Percentiles rank a stretch among this genome's conserved stretches.
Evolutionary conservation across 2,797 vertebrate genomes (phyloP).

Genomic region (Menidia menidia): DNA sequence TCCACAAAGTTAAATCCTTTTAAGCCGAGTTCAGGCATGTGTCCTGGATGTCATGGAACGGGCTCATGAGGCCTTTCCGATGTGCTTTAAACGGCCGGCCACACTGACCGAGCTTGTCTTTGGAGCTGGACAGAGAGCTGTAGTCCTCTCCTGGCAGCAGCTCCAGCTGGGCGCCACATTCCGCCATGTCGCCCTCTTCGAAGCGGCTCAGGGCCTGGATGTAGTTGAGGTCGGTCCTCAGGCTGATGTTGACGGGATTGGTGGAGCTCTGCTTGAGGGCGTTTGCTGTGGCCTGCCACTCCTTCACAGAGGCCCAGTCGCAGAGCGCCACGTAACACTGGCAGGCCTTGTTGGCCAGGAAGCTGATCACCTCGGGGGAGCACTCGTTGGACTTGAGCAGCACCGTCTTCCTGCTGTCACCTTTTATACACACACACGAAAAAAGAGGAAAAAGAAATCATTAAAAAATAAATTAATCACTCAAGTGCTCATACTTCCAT

Average conservation of each 20-base stretch:
- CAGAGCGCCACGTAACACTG: conserved; percentile 95
- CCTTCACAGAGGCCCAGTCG: conserved; percentile 94
- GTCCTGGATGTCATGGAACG: background rate
- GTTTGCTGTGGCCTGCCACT: conserved; percentile 92
- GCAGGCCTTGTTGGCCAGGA: conserved; percentile 94
- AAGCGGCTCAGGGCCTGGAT: conserved; percentile 95
- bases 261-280: conserved; percentile 89
- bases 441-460: no score
- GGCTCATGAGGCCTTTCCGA: background rate
- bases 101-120: conserved; percentile 93
- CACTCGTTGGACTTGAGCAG: conserved; percentile 92
- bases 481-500: no score
- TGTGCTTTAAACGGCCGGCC: background rate
- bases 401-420: conserved; percentile 92
- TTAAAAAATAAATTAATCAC: background rate
- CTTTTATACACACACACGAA: conserved; percentile 64
- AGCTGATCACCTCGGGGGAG: conserved; percentile 93
- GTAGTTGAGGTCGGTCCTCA: conserved; percentile 96
- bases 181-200: conserved; percentile 90
- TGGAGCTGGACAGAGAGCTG: conserved; percentile 87
- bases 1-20: background rate
- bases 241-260: conserved; percentile 84
- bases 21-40: background rate
- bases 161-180: conserved; percentile 92
- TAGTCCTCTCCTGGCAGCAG: conserved; percentile 96